Evolutionary conservation across 2,888 invertebrate genomes (phyloP).

Genomic region (Tetropium fuscum): DNA sequence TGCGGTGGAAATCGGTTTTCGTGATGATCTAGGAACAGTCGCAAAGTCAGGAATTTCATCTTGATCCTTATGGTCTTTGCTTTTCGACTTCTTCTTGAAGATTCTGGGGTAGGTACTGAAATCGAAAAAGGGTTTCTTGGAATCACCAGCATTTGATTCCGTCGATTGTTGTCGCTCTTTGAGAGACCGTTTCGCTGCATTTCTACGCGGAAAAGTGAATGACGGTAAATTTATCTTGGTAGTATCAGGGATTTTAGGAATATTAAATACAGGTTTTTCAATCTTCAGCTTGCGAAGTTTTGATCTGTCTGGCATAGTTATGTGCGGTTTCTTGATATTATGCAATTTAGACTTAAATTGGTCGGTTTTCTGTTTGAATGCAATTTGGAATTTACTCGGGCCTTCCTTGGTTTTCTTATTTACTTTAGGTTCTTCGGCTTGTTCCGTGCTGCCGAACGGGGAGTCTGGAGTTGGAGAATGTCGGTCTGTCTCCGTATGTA

Average conservation of each 20-base stretch:
- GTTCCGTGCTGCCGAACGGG: conserved; percentile 57
- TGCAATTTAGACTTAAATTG: conserved; percentile 73
- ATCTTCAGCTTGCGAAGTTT: conserved; percentile 67
- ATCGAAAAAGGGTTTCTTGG: conserved; percentile 75
- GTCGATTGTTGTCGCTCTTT: conserved; percentile 66
- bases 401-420: conserved; percentile 28
- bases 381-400: conserved; percentile 41
- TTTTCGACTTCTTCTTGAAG: conserved; percentile 62
- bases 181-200: conserved; percentile 59
- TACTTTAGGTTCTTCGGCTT: conserved; percentile 31
- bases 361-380: conserved; percentile 64
- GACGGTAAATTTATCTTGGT: conserved; percentile 74
- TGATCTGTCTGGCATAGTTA: conserved; percentile 71
- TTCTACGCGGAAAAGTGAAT: conserved; percentile 63
- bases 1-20: conserved; percentile 31
- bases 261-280: conserved; percentile 73
- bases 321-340: conserved; percentile 69
- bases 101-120: conserved; percentile 84
- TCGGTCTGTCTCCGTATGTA: background rate
- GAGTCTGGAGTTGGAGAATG: background rate
- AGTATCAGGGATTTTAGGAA: conserved; percentile 72
- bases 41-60: conserved; percentile 68
- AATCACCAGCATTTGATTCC: conserved; percentile 68
- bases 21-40: conserved; percentile 70
- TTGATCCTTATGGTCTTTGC: conserved; percentile 9